These are phyloP conservation scores for Salvelinus alpinus DNA, from an alignment of 2,113 vertebrate species.

Conservation along the genomic window DNA sequence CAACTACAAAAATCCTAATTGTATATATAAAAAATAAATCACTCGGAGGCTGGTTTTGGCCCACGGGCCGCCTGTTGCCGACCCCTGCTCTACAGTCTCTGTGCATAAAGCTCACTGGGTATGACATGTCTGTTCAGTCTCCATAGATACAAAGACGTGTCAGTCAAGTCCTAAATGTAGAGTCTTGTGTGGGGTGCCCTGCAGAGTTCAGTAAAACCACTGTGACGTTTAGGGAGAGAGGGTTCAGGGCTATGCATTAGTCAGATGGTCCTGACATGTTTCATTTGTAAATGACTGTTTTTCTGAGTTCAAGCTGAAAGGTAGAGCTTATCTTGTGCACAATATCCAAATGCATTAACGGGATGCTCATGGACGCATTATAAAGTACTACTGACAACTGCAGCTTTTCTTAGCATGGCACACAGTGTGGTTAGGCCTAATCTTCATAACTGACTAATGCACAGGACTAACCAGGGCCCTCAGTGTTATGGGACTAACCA, in stretches of 20 bases:
- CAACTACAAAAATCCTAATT: neutral
- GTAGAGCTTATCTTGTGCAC: no score
- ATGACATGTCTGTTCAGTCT: slow-evolving; percentile 31
- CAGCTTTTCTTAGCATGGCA: no score
- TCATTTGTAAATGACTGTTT: neutral
- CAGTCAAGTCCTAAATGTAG: slow-evolving; percentile 26
- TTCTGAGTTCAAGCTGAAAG: neutral
- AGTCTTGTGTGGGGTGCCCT: neutral
- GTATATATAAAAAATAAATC: neutral
- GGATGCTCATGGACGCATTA: no score
- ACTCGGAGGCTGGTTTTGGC: neutral
- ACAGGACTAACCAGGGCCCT: no score
- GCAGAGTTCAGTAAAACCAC: slow-evolving; percentile 9
- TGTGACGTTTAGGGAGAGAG: slow-evolving; percentile 17
- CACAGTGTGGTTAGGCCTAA: no score
- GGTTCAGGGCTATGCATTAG: neutral
- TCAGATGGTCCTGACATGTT: neutral
- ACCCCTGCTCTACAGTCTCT: slow-evolving; percentile 4
- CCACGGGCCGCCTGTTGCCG: no score
- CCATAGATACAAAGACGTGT: slow-evolving; percentile 15
- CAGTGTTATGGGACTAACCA: no score
- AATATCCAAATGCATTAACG: no score
- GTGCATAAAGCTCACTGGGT: slow-evolving; percentile 1
- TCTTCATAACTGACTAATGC: no score
- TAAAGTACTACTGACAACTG: no score